These are phyloP conservation scores for Oconnorella tubifera DNA, from an alignment of 2,888 invertebrate genomes.

Conservation along the genomic window DNA sequence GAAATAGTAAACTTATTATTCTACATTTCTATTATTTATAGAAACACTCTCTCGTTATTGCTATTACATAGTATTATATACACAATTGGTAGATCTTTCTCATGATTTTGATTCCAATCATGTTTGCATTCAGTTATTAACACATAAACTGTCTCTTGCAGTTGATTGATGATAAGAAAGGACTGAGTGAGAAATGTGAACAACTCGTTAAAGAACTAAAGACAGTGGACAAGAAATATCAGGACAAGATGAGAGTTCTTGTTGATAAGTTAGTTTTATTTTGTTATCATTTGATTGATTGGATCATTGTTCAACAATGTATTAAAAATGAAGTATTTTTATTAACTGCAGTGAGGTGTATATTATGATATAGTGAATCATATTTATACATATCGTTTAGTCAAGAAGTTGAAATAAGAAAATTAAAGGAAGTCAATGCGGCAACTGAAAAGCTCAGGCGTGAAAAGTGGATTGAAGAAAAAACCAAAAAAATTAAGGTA, in stretches of 20 bases:
- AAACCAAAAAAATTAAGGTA: slow-evolving; percentile 58
- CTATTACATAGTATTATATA: no score
- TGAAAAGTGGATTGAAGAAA: slow-evolving; percentile 58
- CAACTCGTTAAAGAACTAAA: slow-evolving; percentile 54
- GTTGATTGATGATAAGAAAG: slow-evolving; percentile 57
- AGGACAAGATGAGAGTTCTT: slow-evolving; percentile 49
- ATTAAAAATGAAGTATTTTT: no score
- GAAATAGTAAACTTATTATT: no score
- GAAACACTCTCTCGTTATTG: no score
- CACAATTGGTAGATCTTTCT: no score
- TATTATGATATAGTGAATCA: no score
- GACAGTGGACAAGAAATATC: slow-evolving; percentile 53
- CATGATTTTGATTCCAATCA: no score
- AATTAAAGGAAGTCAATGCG: slow-evolving; percentile 54
- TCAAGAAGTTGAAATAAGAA: slow-evolving; percentile 52
- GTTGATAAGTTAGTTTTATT: slow-evolving; percentile 46
- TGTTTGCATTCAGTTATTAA: no score
- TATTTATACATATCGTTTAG: slow-evolving; percentile 33
- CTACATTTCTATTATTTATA: no score
- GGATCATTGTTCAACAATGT: no score
- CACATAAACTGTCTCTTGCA: no score
- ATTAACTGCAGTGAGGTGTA: no score
- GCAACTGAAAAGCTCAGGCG: slow-evolving; percentile 56
- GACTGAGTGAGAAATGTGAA: slow-evolving; percentile 54
- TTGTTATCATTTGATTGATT: background rate